Conservation (phyloP, 2,888 invertebrate genomes). For the Patella depressa region DNA sequence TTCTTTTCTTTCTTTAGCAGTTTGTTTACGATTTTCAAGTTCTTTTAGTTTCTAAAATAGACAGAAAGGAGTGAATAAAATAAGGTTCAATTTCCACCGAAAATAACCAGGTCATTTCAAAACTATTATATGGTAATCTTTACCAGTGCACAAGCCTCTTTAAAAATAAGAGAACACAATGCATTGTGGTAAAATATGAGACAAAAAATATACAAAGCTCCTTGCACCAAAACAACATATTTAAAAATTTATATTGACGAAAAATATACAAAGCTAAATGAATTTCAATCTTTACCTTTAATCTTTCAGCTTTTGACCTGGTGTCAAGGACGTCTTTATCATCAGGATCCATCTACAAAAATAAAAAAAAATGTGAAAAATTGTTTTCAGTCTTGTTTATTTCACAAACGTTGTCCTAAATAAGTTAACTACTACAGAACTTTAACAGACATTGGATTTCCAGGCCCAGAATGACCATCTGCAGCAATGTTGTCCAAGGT, state of each 20-base stretch:
- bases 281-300: conserved; percentile 69
- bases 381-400: too few species aligned
- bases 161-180: not conserved
- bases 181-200: too few species aligned
- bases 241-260: not conserved
- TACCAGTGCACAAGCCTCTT: too few species aligned
- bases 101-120: not conserved
- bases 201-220: too few species aligned
- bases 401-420: too few species aligned
- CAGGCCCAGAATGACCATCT: too few species aligned
- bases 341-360: conserved; percentile 71
- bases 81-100: too few species aligned
- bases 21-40: conserved; percentile 60
- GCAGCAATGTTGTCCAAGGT: too few species aligned
- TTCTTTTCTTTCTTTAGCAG: conserved; percentile 55
- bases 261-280: not conserved
- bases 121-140: not conserved
- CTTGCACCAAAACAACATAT: not conserved
- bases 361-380: not conserved
- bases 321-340: conserved; percentile 76
- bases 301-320: conserved; percentile 74
- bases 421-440: too few species aligned
- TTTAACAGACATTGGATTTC: too few species aligned
- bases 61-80: not conserved
- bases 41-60: conserved; percentile 54